Evolutionary conservation across 2,888 invertebrate genomes (phyloP).

Genomic region (Drosophila kokeensis): DNA sequence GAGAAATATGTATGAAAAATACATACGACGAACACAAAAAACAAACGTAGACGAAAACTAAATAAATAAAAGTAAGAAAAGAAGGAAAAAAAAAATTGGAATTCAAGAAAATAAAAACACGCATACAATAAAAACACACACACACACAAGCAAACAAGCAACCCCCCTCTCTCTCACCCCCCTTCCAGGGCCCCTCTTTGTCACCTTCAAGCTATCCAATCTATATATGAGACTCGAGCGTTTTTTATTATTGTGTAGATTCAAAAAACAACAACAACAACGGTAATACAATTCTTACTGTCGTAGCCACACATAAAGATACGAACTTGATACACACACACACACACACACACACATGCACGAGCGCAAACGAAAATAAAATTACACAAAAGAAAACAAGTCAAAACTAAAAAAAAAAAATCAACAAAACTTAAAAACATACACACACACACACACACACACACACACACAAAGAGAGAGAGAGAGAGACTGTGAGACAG

Average conservation of each 20-base stretch:
- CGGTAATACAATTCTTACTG: constrained; percentile 79
- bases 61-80: constrained; percentile 70
- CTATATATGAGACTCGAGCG: constrained; percentile 58
- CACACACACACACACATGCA: constrained; percentile 29
- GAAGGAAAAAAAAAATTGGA: constrained; percentile 49
- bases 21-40: constrained; percentile 40
- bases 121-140: constrained; percentile 45
- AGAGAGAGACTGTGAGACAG: constrained; percentile 25
- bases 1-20: constrained; percentile 48
- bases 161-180: constrained; percentile 4
- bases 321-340: constrained; percentile 77
- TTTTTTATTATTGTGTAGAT: constrained; percentile 75
- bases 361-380: constrained; percentile 66
- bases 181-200: constrained; percentile 12
- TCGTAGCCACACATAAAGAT: constrained; percentile 68
- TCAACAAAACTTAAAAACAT: constrained; percentile 58
- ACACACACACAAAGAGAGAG: constrained; percentile 39
- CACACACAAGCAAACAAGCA: constrained; percentile 21
- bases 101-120: constrained; percentile 67
- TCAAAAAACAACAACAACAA: constrained; percentile 62
- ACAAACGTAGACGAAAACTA: constrained; percentile 71
- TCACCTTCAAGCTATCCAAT: constrained; percentile 52
- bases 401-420: constrained; percentile 73
- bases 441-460: constrained; percentile 51
- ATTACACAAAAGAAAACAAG: constrained; percentile 80